Evolutionary conservation across 2,113 vertebrate genomes (phyloP), one percentile per base, ranked within the genome.

Genomic region (Oncorhynchus gorbuscha): DNA sequence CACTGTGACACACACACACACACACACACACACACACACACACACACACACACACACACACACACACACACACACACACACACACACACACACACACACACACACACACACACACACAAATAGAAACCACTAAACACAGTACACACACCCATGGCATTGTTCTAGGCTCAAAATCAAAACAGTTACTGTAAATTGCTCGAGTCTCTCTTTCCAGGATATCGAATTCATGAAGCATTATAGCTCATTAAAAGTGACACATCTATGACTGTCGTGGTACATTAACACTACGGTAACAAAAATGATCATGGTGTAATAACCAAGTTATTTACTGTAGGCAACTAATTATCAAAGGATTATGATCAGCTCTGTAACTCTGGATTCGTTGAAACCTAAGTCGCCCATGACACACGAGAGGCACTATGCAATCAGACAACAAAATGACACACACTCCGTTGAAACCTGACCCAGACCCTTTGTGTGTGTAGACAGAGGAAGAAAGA

Each of bases 91-190:
- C 14, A n/a, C 30, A 62, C 55, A 73, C 9, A 70, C 22, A 51
- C 69, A 49, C 7, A 48, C 45, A 24, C 39, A 71, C 39, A 71
- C 55, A 62, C 72, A 73, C 72, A 22, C 59, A 64, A 18, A 73
- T 4, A 14, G 39, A 45, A 45, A 45, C 39, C 39, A 45, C 39
- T 45, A 45, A 45, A 45, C 7, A 39, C 39, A 45, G 39, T 45
- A 45, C 39, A 45, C 8, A 39, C 16, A 13, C 49, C 49, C 12
- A 1, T 16, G 49, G 49, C 49, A 55, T 55, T 55, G 14, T 55
- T 55, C 49, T 55, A 55, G 14, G 49, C 13, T 55, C 49, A 55
- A 13, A 14, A 55, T 14, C 13, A 13, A 55, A 14, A 55, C 49
- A 55, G 1, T 55, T 55, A 45, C 8, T 45, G 39, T 45, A 45